phyloP scores from a whole-genome alignment of 2,888 invertebrate species.

The Rhyacophila evoluta region DNA sequence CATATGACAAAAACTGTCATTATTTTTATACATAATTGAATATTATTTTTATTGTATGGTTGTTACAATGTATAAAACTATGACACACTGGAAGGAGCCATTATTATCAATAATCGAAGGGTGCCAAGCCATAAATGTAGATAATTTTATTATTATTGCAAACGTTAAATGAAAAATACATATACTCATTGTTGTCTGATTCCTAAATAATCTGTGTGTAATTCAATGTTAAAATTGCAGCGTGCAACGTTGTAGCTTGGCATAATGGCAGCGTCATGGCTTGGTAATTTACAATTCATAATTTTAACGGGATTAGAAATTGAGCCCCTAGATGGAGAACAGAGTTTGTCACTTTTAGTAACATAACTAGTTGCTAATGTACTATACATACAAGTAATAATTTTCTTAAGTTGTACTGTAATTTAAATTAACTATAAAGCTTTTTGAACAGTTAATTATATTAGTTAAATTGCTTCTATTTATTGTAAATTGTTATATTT shows the following conservation, averaged over 20 bases:
- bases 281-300: neutral
- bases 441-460: no score
- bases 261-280: neutral
- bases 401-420: no score
- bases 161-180: neutral
- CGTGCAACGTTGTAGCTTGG: neutral
- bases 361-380: no score
- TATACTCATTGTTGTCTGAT: neutral
- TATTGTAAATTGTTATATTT: no score
- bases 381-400: no score
- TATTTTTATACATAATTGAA: neutral
- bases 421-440: no score
- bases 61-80: neutral
- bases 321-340: no score
- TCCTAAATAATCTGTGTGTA: neutral
- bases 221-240: neutral
- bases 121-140: conserved; percentile 10
- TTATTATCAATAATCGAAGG: conserved; percentile 7
- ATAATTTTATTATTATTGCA: neutral
- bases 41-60: neutral
- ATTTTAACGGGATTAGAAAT: neutral
- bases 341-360: no score
- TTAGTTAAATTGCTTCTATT: no score
- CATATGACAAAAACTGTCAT: neutral
- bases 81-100: neutral